Conservation (phyloP, 2,113 vertebrate species). For the Dermatemys mawii region DNA sequence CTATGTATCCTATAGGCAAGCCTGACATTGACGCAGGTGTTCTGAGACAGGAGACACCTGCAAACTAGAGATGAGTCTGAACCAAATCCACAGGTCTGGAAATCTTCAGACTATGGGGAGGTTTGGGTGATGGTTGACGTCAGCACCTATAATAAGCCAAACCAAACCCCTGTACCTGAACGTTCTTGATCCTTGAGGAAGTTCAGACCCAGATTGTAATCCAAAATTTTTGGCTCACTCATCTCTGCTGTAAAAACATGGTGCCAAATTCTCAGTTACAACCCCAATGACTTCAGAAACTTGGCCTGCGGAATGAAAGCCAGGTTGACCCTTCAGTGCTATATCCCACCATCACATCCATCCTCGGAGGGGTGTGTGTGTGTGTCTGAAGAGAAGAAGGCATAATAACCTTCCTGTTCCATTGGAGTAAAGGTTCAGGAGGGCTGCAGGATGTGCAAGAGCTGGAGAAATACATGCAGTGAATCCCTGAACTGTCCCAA, state of each 20-base stretch:
- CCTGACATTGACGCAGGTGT: neutral
- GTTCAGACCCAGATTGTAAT: neutral
- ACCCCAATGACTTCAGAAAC: rapidly evolving
- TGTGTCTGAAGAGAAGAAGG: neutral
- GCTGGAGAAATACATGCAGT: slow-evolving; percentile 47
- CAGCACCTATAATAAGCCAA: neutral
- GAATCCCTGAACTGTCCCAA: slow-evolving; percentile 16
- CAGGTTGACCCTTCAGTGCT: rapidly evolving
- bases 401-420: neutral
- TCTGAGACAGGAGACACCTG: rapidly evolving
- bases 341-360: neutral
- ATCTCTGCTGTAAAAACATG: rapidly evolving
- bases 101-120: neutral
- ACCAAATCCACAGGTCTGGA: neutral
- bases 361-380: neutral
- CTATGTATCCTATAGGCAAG: neutral
- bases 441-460: neutral
- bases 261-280: neutral
- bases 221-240: neutral
- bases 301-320: rapidly evolving
- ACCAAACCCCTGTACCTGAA: neutral
- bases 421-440: neutral
- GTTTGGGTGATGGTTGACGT: rapidly evolving
- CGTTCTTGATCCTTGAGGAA: rapidly evolving
- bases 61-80: neutral